Percentiles rank a stretch among this genome's conserved stretches.
phyloP scores from a whole-genome alignment of 2,888 invertebrate genomes.

The Rhynchonema sp. region DNA sequence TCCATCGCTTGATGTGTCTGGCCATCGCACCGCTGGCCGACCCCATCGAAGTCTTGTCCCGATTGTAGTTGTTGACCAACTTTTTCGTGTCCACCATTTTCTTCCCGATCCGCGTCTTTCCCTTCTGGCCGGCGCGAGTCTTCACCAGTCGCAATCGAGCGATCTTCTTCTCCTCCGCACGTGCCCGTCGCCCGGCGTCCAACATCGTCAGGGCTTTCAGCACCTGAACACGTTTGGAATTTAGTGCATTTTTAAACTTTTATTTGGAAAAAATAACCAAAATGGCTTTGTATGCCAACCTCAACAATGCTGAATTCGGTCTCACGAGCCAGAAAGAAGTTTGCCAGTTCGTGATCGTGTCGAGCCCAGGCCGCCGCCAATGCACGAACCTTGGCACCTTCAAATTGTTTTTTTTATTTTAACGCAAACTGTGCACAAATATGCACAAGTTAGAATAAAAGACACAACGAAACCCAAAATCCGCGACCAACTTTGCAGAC shows the following conservation, averaged over 20 bases:
- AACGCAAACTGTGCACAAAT: not conserved
- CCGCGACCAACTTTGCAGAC: not conserved
- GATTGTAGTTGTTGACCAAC: not conserved
- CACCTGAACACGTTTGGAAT: not conserved
- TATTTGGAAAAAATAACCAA: not conserved
- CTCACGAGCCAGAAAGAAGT: not conserved
- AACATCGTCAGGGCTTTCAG: not conserved
- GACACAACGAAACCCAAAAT: not conserved
- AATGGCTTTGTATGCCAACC: not conserved
- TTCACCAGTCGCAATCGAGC: not conserved
- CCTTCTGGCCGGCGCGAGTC: constrained; percentile 2
- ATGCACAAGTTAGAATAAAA: not conserved
- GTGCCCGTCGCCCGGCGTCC: not conserved
- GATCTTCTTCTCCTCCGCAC: constrained; percentile 2
- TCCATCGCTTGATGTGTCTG: constrained; percentile 26
- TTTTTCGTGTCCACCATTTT: not conserved
- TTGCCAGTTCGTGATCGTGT: constrained; percentile 1
- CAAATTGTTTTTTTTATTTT: not conserved
- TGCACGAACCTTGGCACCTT: not conserved
- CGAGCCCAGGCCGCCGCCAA: constrained; percentile 2
- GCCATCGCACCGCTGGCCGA: constrained; percentile 23
- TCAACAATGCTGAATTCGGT: constrained; percentile 2
- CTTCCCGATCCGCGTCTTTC: constrained; percentile 1
- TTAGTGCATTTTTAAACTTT: not conserved
- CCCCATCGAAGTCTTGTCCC: not conserved